phyloP scores from a whole-genome alignment of 2,888 invertebrate species.

The Heliconius hortense region DNA sequence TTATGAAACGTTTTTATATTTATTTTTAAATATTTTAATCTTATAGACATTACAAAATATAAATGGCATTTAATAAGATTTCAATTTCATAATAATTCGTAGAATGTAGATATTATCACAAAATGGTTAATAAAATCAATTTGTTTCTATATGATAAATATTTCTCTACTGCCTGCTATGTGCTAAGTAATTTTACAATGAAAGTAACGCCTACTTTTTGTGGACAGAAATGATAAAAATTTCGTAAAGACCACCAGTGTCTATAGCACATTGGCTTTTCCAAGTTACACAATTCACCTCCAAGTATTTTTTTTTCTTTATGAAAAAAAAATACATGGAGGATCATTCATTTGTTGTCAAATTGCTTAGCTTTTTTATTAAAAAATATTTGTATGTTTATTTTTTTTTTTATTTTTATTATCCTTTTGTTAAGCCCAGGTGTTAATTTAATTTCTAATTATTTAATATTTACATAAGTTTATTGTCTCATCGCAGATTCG shows the following conservation, averaged over 20 bases:
- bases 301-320: too few species aligned
- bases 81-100: neutral
- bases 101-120: slow-evolving; percentile 6
- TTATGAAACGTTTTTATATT: neutral
- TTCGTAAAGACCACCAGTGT: neutral
- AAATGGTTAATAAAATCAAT: slow-evolving; percentile 15
- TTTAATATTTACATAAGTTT: too few species aligned
- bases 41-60: neutral
- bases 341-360: neutral
- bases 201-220: too few species aligned
- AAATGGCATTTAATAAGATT: neutral
- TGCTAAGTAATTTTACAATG: slow-evolving; percentile 27
- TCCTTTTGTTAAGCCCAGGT: neutral
- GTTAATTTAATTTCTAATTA: neutral
- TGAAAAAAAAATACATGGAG: too few species aligned
- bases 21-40: neutral
- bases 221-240: slow-evolving; percentile 16
- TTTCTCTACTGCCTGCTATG: neutral
- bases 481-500: too few species aligned
- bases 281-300: neutral
- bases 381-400: too few species aligned
- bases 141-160: slow-evolving; percentile 19
- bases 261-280: neutral
- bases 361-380: neutral
- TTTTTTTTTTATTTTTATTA: neutral